Evolutionary conservation across 2,113 vertebrate genomes (phyloP).

Genomic region (Misgurnus mizolepis): DNA sequence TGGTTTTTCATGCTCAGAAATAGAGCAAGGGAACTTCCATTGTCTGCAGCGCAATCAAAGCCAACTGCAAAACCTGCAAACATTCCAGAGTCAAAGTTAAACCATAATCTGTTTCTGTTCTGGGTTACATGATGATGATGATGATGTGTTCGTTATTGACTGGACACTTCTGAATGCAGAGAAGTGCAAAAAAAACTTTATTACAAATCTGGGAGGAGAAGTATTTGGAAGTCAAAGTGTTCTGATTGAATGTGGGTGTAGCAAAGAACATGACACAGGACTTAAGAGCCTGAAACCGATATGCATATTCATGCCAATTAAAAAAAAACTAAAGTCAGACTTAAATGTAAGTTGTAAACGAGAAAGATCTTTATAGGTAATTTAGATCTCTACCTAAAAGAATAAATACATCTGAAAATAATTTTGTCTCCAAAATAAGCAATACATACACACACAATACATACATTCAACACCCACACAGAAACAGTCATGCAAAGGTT

Average conservation of each 20-base stretch:
- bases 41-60: conserved; percentile 3
- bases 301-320: not conserved
- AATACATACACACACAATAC: too few species aligned
- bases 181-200: not conserved
- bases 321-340: not conserved
- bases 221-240: too few species aligned
- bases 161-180: not conserved
- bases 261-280: not conserved
- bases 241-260: too few species aligned
- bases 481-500: not conserved
- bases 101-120: not conserved
- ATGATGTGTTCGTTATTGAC: not conserved
- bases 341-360: not conserved
- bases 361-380: not conserved
- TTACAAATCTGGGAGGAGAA: not conserved
- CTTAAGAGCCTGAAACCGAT: too few species aligned
- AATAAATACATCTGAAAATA: too few species aligned
- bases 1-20: conserved; percentile 23
- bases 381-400: too few species aligned
- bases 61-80: conserved; percentile 7
- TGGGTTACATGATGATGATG: not conserved
- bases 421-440: too few species aligned
- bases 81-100: not conserved
- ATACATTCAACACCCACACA: too few species aligned
- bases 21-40: conserved; percentile 16